Percentiles rank a stretch among this genome's conserved stretches.
Conservation (phyloP, 2,888 invertebrate species). For the Drosophila birchii region DNA sequence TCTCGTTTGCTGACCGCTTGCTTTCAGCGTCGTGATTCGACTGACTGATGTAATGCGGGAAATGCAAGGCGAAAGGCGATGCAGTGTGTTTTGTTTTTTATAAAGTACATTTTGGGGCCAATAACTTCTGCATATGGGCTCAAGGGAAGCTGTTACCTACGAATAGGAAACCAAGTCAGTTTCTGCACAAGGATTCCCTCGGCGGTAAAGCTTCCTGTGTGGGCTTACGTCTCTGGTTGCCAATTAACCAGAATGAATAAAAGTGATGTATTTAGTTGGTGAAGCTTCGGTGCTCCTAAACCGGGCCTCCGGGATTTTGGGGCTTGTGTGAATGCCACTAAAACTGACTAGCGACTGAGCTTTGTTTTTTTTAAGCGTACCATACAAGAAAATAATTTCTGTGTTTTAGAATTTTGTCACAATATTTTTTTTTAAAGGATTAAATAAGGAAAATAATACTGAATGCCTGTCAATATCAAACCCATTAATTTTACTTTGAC, state of each 20-base stretch:
- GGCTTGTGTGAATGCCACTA: constrained; percentile 30
- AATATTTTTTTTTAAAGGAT: too few relatives aligned
- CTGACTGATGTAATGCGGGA: too few relatives aligned
- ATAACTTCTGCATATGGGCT: constrained; percentile 74
- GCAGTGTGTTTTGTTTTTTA: too few relatives aligned
- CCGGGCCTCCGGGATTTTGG: constrained; percentile 4
- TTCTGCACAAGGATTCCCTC: constrained; percentile 1
- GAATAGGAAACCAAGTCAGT: not conserved
- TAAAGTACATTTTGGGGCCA: too few relatives aligned
- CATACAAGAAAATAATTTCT: too few relatives aligned
- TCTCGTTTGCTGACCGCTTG: too few relatives aligned
- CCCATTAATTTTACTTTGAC: too few relatives aligned
- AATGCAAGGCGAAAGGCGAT: too few relatives aligned
- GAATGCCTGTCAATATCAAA: too few relatives aligned
- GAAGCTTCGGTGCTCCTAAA: not conserved
- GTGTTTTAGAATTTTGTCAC: not conserved
- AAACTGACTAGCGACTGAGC: constrained; percentile 38
- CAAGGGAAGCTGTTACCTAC: not conserved
- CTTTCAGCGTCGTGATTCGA: too few relatives aligned
- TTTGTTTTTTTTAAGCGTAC: too few relatives aligned
- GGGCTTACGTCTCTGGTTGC: not conserved
- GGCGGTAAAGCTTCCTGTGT: not conserved
- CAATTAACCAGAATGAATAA: not conserved
- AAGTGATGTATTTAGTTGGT: constrained; percentile 22
- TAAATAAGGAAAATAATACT: too few relatives aligned